A percentile compares a stretch with the other conserved stretches of the same genome.
Conservation (phyloP, 2,797 vertebrate genomes). For the Ptychobarbus kaznakovi region DNA sequence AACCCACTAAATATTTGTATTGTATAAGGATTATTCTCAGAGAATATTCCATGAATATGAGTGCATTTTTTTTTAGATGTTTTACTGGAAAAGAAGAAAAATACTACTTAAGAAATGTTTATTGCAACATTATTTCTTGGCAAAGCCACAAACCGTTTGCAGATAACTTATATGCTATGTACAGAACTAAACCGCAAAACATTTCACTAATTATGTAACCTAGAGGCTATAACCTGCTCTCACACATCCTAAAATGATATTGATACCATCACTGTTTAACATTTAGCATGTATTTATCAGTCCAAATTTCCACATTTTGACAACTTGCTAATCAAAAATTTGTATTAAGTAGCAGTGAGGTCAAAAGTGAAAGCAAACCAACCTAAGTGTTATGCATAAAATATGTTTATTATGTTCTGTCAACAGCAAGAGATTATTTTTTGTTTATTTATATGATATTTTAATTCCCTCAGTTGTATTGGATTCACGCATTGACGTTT, state of each 20-base stretch:
- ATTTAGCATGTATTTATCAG: not conserved
- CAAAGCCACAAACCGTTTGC: not conserved
- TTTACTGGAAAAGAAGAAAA: not conserved
- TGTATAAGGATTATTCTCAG: not conserved
- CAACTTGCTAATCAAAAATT: slow-evolving; percentile 10
- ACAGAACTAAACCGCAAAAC: not conserved
- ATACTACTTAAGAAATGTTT: not conserved
- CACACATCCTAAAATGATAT: not conserved
- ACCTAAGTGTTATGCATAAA: not conserved
- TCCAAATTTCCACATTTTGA: not conserved
- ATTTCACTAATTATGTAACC: not conserved
- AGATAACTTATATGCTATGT: not conserved
- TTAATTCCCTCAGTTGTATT: not conserved
- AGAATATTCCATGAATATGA: not conserved
- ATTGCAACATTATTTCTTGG: not conserved
- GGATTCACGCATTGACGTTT: not conserved
- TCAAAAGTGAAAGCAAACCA: not conserved
- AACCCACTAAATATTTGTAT: not conserved
- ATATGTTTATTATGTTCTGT: not conserved
- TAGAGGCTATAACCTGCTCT: not conserved
- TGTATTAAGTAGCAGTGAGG: not conserved
- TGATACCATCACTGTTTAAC: not conserved
- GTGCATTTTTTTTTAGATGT: not conserved
- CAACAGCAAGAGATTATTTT: not conserved
- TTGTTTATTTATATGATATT: not conserved